Evolutionary conservation across 2,113 vertebrate genomes (phyloP), one percentile per base, ranked within the genome.

Genomic region (Glaucomys volans): DNA sequence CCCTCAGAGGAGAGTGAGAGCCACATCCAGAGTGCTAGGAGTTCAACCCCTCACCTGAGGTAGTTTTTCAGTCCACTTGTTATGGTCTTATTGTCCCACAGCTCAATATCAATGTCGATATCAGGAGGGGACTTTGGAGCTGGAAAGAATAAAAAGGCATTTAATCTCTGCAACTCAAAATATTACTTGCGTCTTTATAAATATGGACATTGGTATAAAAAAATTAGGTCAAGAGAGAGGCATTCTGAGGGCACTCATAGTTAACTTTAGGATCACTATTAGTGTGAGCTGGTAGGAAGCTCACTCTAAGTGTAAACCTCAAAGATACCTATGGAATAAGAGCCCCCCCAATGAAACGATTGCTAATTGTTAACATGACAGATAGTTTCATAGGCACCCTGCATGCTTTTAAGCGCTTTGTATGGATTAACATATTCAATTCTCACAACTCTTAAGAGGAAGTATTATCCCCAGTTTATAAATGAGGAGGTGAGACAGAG

Each of bases 11-110:
- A 28, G 20, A 40, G 54, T 0, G 1, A 30, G 8, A 24, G 8
- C 8, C 5, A 32, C 2, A 9, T 11, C 24, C 6, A 26, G 26
- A 71, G 7, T 0, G 2, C 18, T 57, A 26, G 9, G 35, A 2
- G 11, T 1, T 12, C 8, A 52, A 17, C 12, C 98, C 35, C 96
- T 98, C 97, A 99, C 99, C 99, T 99, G 99, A 99, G 99, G 99
- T 99, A 99, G 99, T 99, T 99, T 98, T 99, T 99, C 94, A 99
- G 98, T 84, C 99, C 99, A 2, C 99, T 99, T 84, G 99, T 99
- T 97, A 99, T 99, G 4, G 99, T 99, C 98, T 99, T 99, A 98
- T 99, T 99, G 98, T 99, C 99, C 99, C 99, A 99, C 75, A 99
- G 98, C 93, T 99, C 99, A 86, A 99, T 98, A 98, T 99, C 99